A percentile compares a stretch with the other conserved stretches of the same genome.
phyloP scores from a whole-genome alignment of 2,797 vertebrate genomes.

The Neosalanx taihuensis region DNA sequence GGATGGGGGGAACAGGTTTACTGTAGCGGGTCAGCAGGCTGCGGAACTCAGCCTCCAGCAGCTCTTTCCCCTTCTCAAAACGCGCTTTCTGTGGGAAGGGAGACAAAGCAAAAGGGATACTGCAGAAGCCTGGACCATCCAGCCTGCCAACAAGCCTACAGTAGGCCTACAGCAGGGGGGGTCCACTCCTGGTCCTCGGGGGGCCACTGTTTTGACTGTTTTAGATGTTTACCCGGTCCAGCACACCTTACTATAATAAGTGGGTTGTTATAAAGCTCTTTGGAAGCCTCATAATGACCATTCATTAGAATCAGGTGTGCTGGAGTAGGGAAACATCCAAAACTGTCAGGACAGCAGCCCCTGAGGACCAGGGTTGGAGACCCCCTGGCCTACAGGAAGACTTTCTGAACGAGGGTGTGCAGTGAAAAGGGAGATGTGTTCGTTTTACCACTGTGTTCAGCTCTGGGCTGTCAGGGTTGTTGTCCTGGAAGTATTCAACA shows the following conservation, averaged over 20 bases:
- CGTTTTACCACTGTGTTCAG: slow-evolving; percentile 91
- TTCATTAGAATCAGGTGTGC: no score
- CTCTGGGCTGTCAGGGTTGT: slow-evolving; percentile 95
- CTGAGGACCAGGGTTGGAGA: background rate
- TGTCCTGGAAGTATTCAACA: slow-evolving; percentile 98
- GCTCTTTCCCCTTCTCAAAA: slow-evolving; percentile 94
- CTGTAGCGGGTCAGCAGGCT: slow-evolving; percentile 90
- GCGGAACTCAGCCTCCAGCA: slow-evolving; percentile 91
- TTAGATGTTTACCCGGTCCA: no score
- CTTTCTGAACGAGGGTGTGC: background rate
- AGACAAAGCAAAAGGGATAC: background rate
- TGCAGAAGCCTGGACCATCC: background rate
- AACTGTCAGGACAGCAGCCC: background rate
- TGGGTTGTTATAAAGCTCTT: no score
- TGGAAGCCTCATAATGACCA: no score
- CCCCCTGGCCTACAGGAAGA: background rate
- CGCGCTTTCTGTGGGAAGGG: slow-evolving; percentile 83
- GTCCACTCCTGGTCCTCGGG: no score
- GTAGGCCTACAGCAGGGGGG: no score
- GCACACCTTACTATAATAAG: no score
- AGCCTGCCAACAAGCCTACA: no score
- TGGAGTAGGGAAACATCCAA: background rate
- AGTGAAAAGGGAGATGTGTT: background rate
- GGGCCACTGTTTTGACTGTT: no score
- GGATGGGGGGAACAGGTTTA: slow-evolving; percentile 89